phyloP scores from a whole-genome alignment of 2,888 invertebrate genomes.

The Eilema depressum region DNA sequence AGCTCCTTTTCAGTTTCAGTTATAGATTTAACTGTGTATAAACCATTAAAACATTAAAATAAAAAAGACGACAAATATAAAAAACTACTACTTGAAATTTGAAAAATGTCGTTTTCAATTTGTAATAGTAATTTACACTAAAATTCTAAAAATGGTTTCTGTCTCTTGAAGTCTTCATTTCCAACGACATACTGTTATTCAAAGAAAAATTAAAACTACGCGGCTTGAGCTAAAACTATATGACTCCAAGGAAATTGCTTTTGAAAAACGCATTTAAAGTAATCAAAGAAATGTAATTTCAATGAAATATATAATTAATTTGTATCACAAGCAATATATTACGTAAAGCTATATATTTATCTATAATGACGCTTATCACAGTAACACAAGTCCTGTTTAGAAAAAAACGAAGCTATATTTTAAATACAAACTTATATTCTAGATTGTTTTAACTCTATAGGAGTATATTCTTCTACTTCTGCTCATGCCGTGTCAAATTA shows the following conservation, averaged over 20 bases:
- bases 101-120: not conserved
- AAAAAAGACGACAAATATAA: not conserved
- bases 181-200: slow-evolving; percentile 21
- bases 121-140: too few species aligned
- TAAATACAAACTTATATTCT: not conserved
- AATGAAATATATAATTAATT: not conserved
- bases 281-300: not conserved
- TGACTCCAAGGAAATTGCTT: not conserved
- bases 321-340: not conserved
- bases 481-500: slow-evolving; percentile 18
- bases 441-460: not conserved
- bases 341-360: not conserved
- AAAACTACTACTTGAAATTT: not conserved
- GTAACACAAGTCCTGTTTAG: not conserved
- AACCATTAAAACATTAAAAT: not conserved
- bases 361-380: not conserved
- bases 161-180: slow-evolving; percentile 19
- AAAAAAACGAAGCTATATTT: not conserved
- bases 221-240: not conserved
- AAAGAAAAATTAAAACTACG: not conserved
- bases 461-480: not conserved
- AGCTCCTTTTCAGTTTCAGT: not conserved
- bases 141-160: not conserved
- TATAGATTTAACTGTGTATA: not conserved
- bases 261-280: not conserved